Evolutionary conservation across 2,113 vertebrate genomes (phyloP).

Genomic region (Pygoscelis adeliae): DNA sequence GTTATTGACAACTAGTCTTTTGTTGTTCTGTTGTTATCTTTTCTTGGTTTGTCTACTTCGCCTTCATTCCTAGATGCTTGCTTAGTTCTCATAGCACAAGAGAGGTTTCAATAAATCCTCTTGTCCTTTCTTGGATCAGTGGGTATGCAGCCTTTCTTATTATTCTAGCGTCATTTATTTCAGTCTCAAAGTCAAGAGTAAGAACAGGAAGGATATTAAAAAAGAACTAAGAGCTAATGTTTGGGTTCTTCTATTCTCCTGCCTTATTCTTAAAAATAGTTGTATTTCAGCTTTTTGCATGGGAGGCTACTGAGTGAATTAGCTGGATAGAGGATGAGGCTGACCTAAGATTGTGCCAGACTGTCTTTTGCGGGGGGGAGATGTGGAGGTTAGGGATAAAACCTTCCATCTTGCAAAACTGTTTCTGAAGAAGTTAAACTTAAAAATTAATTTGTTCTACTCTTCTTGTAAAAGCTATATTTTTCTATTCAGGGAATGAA

Average conservation of each 20-base stretch:
- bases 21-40: neutral
- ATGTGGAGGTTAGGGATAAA: neutral
- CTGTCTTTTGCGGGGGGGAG: neutral
- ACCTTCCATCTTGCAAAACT: neutral
- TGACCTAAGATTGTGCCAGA: neutral
- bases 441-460: neutral
- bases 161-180: neutral
- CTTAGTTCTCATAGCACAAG: neutral
- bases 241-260: neutral
- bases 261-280: neutral
- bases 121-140: neutral
- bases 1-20: neutral
- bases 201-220: neutral
- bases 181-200: neutral
- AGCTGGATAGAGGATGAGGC: neutral
- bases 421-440: neutral
- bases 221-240: neutral
- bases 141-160: neutral
- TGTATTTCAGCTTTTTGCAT: neutral
- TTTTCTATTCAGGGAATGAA: neutral
- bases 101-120: neutral
- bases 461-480: neutral
- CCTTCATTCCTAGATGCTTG: neutral
- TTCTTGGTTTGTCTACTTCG: accelerated
- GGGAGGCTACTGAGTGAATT: neutral